Conservation (phyloP, 2,888 invertebrate genomes). For the Rotaria magnacalcarata region DNA sequence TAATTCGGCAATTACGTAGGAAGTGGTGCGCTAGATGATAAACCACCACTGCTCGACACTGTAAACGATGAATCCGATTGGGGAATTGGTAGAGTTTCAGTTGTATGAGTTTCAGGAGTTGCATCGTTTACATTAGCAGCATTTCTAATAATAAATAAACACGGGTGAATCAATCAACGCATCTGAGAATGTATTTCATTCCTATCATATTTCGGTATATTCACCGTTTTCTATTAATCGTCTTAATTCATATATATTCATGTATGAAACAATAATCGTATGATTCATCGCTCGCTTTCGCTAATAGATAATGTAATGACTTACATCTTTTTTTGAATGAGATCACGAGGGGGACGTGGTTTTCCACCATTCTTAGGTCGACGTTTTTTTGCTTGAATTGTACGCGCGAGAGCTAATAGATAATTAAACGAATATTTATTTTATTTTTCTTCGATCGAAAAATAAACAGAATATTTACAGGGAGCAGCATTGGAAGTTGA, state of each 20-base stretch:
- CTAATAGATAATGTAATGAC: background rate
- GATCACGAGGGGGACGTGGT: slow-evolving; percentile 28
- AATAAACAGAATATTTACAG: background rate
- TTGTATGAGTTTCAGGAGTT: background rate
- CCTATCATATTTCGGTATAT: too few relatives aligned
- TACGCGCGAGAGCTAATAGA: background rate
- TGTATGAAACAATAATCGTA: too few relatives aligned
- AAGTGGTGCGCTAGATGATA: background rate
- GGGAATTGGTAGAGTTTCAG: background rate
- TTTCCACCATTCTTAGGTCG: background rate
- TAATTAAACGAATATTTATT: background rate
- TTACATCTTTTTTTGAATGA: slow-evolving; percentile 35
- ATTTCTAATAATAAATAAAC: background rate
- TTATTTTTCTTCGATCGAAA: background rate
- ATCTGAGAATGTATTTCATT: too few relatives aligned
- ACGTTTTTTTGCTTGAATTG: slow-evolving; percentile 29
- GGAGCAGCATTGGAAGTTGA: slow-evolving; percentile 28
- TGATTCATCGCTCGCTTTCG: too few relatives aligned
- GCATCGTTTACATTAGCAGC: background rate
- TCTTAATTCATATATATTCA: too few relatives aligned
- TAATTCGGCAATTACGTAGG: background rate
- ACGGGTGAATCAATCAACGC: too few relatives aligned
- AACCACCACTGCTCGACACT: slow-evolving; percentile 4
- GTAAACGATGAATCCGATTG: slow-evolving; percentile 17
- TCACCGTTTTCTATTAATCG: too few relatives aligned